These are phyloP conservation scores for Salvelinus fontinalis DNA, from an alignment of 2,113 vertebrate species.

Conservation along the genomic window DNA sequence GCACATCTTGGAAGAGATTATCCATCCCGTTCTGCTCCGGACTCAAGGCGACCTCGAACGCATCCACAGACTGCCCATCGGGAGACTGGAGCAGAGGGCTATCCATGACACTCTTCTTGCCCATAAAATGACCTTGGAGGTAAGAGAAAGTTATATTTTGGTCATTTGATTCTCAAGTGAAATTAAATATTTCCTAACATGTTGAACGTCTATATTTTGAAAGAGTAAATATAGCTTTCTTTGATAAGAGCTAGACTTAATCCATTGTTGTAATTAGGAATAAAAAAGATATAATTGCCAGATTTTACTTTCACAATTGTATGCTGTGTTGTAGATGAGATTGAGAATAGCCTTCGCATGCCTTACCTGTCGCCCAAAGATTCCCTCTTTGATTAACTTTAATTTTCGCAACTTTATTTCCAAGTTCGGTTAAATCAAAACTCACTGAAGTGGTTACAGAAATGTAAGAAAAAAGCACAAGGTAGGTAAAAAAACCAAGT, in stretches of 20 bases:
- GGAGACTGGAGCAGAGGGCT: constrained; percentile 56
- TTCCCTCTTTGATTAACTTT: constrained; percentile 88
- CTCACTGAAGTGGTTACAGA: constrained; percentile 73
- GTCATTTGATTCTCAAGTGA: not conserved
- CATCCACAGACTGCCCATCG: constrained; percentile 40
- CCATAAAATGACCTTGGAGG: constrained; percentile 90
- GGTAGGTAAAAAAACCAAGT: constrained; percentile 67
- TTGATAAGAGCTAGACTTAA: too few relatives aligned
- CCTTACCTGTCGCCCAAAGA: constrained; percentile 93
- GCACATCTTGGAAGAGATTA: constrained; percentile 76
- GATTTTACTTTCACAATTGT: not conserved
- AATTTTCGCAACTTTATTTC: constrained; percentile 82
- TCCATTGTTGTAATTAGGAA: not conserved
- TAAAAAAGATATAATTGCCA: not conserved
- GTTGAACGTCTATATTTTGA: not conserved
- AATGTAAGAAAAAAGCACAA: constrained; percentile 77
- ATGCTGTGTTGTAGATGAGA: too few relatives aligned
- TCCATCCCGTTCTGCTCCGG: constrained; percentile 65
- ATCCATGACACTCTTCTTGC: constrained; percentile 87
- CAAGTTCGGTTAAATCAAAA: constrained; percentile 80
- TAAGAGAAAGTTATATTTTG: constrained; percentile 3
- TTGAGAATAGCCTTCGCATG: not conserved
- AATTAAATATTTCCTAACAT: too few relatives aligned
- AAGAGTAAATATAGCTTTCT: not conserved
- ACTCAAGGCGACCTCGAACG: constrained; percentile 43